Evolutionary conservation across 1,140 invertebrate species (phyloP).

Genomic region (Cyclina sinensis): DNA sequence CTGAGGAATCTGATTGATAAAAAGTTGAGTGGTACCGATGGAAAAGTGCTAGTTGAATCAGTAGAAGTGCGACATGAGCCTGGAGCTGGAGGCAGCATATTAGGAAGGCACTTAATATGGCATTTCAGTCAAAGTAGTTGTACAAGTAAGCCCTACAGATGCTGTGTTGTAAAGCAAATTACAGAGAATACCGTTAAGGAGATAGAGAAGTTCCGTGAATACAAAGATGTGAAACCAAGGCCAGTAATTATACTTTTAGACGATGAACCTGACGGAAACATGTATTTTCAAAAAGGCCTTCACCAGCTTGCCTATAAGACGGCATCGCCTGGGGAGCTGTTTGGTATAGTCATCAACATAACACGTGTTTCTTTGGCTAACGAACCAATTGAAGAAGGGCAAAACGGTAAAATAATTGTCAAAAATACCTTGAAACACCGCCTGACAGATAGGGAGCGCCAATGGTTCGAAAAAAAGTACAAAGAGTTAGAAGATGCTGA

Average conservation of each 20-base stretch:
- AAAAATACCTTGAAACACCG: neutral
- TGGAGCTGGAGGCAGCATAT: conserved; percentile 49
- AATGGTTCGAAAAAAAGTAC: conserved; percentile 56
- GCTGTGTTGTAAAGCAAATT: conserved; percentile 48
- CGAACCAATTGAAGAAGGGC: neutral
- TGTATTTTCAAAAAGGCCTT: conserved; percentile 4
- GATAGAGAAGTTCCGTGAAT: conserved; percentile 32
- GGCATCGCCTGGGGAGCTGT: conserved; percentile 38
- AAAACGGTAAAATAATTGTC: neutral
- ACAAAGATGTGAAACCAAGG: neutral
- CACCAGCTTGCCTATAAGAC: conserved; percentile 36
- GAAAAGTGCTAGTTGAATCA: neutral
- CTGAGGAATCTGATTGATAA: neutral
- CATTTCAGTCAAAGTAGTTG: conserved; percentile 29
- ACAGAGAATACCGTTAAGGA: conserved; percentile 41
- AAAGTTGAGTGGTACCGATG: neutral
- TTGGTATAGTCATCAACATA: conserved; percentile 21
- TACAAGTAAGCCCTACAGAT: neutral
- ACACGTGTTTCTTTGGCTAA: neutral
- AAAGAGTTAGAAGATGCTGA: conserved; percentile 31
- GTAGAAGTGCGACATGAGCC: conserved; percentile 36
- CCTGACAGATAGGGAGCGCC: conserved; percentile 1
- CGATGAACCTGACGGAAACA: conserved; percentile 12
- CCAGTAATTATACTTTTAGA: conserved; percentile 47
- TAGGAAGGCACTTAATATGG: conserved; percentile 53